Conservation (phyloP, 2,797 vertebrate genomes). For the Nyctibius grandis region DNA sequence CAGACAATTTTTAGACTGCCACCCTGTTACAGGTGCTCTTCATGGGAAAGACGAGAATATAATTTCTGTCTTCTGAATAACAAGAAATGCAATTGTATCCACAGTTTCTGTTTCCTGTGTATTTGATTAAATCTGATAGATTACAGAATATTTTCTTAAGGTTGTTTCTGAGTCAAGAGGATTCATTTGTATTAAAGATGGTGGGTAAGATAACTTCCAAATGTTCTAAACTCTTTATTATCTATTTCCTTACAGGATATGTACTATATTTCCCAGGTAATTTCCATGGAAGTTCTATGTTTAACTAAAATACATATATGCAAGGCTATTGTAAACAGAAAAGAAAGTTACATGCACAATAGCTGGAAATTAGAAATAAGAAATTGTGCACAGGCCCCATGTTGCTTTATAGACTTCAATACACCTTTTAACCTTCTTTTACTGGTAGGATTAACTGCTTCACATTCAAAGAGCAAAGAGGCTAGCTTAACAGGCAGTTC, state of each 20-base stretch:
- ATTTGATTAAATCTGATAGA: neutral
- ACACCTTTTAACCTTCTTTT: neutral
- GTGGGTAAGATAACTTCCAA: neutral
- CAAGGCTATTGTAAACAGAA: neutral
- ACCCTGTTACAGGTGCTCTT: rapidly evolving
- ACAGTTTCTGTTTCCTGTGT: neutral
- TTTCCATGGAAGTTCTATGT: neutral
- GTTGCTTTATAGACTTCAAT: neutral
- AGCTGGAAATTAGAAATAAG: neutral
- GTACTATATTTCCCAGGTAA: neutral
- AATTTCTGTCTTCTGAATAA: neutral
- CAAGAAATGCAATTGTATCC: neutral
- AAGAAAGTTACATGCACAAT: neutral
- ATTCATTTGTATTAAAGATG: neutral
- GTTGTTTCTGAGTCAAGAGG: neutral
- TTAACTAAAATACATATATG: neutral
- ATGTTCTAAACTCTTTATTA: neutral
- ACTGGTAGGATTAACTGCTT: neutral
- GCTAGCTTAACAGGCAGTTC: neutral
- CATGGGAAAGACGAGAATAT: neutral
- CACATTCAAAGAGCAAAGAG: neutral
- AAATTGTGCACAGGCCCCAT: neutral
- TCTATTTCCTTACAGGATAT: neutral
- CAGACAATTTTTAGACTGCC: neutral
- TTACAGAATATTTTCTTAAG: neutral